Base-by-base conservation (phyloP, 2,888 invertebrate species). In the Phalera bucephala region DNA sequence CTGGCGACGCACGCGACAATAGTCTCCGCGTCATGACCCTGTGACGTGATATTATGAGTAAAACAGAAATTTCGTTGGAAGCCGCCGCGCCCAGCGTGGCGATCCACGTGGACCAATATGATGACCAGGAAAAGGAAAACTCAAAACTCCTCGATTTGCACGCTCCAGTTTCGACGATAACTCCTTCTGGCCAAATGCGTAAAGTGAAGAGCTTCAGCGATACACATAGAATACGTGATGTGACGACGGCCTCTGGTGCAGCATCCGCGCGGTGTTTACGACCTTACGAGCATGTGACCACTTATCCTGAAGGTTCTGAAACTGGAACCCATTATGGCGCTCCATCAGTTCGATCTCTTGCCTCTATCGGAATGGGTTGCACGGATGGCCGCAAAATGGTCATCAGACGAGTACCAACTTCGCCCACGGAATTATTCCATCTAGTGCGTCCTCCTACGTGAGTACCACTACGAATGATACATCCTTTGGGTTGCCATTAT, bases 371-470 rank as follows among this genome's bases (percentile, higher is more conserved):
- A 32, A 94, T 96, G 93, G 96, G 96, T 19, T 96, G 96, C 47
- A 96, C 96, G 25, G 96, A 96, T 82, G 96, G 96, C 29, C 92
- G 94, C 61, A 95, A 95, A 87, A 92, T 96, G 91, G 95, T 95
- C 62, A 95, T 96, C 62, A 91, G 94, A 64, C 91, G 95, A 69
- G 95, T 96, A 57, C 96, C 96, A 38, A 95, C 95, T 33, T 95
- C 96, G 55, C 96, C 96, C 40, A 94, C 94, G 55, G 96, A 96
- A 87, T 91, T 96, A 57, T 94, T 96, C 75, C 96, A 94, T 88
- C 93, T 96, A 84, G 95, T 95, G 54, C 94, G 94, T 89, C 95
- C 95, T 72, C 94, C 94, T 71, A 94, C 94, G 93, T 95, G 91
- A 93, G 95, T 94, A 85, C 74, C 62, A 64, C 56, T 45, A 64